These are phyloP conservation scores for Coenonympha glycerion DNA, from an alignment of 2,888 invertebrate species.

Conservation along the genomic window DNA sequence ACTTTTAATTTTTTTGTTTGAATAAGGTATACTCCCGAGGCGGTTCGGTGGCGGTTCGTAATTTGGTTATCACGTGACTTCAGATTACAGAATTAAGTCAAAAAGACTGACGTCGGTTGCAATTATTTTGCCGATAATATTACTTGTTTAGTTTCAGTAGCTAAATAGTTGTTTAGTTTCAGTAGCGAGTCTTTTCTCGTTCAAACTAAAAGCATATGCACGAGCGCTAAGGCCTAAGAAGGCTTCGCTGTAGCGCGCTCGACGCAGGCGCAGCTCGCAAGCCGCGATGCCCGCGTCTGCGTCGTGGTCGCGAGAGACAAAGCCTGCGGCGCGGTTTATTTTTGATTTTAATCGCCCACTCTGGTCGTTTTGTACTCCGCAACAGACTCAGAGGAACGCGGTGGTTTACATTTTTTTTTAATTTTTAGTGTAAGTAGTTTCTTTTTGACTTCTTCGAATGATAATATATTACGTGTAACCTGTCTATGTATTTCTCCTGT, in stretches of 20 bases:
- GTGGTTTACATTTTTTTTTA: slow-evolving; percentile 3
- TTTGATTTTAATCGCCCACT: slow-evolving; percentile 64
- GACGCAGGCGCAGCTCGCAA: neutral
- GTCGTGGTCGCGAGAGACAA: slow-evolving; percentile 71
- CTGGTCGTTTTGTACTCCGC: slow-evolving; percentile 35
- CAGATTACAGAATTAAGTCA: too few relatives aligned
- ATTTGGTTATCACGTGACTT: too few relatives aligned
- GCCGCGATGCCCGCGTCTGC: slow-evolving; percentile 30
- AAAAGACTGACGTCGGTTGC: too few relatives aligned
- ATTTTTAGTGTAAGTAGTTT: slow-evolving; percentile 5
- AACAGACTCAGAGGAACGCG: slow-evolving; percentile 1
- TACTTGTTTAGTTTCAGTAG: too few relatives aligned
- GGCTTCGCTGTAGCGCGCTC: neutral
- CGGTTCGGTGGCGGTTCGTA: too few relatives aligned
- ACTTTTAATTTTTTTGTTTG: too few relatives aligned
- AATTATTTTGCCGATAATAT: too few relatives aligned
- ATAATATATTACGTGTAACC: too few relatives aligned
- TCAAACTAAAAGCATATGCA: neutral
- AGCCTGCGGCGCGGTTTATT: slow-evolving; percentile 63
- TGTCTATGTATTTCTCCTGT: too few relatives aligned
- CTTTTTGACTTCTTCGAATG: slow-evolving; percentile 1
- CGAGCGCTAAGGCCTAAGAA: neutral
- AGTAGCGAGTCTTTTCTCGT: too few relatives aligned
- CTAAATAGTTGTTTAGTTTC: too few relatives aligned
- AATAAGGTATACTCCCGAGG: too few relatives aligned